phyloP scores from a whole-genome alignment of 2,113 vertebrate species.

The Mobula birostris region DNA sequence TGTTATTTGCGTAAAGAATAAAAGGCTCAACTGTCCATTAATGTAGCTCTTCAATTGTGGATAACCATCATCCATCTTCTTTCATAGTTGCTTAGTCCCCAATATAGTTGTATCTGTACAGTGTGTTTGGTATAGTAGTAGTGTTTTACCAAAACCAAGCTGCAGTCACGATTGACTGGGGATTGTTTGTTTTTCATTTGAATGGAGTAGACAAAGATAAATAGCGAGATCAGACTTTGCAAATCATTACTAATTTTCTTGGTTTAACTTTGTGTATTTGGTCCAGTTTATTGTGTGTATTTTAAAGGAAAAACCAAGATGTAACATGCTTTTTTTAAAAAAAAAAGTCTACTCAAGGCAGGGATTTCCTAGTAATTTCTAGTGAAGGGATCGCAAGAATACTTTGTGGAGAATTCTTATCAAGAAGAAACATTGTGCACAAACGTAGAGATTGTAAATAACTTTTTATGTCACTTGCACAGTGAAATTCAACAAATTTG shows the following conservation, averaged over 20 bases:
- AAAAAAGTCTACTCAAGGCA: neutral
- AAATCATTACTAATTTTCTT: no score
- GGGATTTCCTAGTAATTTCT: neutral
- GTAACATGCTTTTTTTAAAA: no score
- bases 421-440: neutral
- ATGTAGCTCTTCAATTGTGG: neutral
- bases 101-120: neutral
- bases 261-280: no score
- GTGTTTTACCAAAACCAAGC: neutral
- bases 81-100: neutral
- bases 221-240: no score
- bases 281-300: no score
- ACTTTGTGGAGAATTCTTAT: neutral
- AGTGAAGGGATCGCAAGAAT: neutral
- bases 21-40: no score
- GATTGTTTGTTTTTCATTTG: neutral
- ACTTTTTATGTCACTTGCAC: constrained; percentile 9
- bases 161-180: neutral
- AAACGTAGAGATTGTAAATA: no score
- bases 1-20: no score
- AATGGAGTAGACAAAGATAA: neutral
- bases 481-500: constrained; percentile 65
- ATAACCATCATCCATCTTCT: neutral
- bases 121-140: neutral
- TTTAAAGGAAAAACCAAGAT: no score